These are phyloP conservation scores for Trileptium ribeirensis DNA, from an alignment of 2,888 invertebrate species.

Conservation along the genomic window DNA sequence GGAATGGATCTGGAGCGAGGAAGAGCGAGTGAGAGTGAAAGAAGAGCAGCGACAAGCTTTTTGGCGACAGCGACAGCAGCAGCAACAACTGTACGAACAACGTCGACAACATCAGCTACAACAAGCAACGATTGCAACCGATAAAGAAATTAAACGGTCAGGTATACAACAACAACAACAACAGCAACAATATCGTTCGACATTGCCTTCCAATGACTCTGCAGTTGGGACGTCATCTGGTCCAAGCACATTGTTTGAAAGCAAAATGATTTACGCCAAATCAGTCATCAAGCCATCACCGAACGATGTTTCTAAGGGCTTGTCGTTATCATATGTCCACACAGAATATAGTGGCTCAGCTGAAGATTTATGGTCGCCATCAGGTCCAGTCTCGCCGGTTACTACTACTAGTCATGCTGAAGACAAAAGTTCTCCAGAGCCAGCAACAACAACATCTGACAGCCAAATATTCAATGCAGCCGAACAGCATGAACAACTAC, in stretches of 20 bases:
- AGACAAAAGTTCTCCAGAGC: no score
- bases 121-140: no score
- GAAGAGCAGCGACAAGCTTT: background rate
- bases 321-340: background rate
- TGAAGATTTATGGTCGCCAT: background rate
- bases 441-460: background rate
- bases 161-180: background rate
- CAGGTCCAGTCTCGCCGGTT: background rate
- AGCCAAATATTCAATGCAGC: no score
- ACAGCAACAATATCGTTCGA: background rate
- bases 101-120: background rate
- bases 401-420: background rate
- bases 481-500: no score
- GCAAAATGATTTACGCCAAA: background rate
- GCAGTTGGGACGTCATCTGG: background rate
- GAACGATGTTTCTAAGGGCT: background rate
- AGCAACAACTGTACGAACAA: slow-evolving; percentile 6
- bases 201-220: background rate
- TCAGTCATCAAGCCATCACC: background rate
- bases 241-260: background rate
- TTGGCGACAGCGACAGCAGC: background rate
- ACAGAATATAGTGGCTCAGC: background rate
- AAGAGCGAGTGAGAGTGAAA: background rate
- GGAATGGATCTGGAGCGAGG: background rate
- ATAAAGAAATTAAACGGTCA: no score